These are phyloP conservation scores for Myiotriccus ornatus DNA, from an alignment of 2,797 vertebrate species.

Conservation along the genomic window DNA sequence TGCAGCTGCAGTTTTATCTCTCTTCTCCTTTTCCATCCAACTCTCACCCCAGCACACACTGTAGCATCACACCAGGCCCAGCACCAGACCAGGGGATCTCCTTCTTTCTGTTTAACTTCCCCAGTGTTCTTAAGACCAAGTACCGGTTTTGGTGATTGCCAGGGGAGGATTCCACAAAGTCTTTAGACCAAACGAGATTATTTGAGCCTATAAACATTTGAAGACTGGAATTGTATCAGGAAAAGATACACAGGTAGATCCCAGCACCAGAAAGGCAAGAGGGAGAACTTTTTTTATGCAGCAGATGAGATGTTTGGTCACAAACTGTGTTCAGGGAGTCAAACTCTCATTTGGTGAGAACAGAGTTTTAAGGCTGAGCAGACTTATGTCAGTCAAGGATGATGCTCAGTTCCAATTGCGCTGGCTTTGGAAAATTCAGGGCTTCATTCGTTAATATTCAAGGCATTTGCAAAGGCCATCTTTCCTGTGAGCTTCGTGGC, in stretches of 20 bases:
- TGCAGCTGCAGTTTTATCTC: not conserved
- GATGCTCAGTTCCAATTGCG: not conserved
- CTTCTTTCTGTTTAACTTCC: not conserved
- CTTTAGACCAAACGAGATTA: not conserved
- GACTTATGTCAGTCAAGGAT: not conserved
- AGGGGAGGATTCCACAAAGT: not conserved
- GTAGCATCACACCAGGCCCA: not conserved
- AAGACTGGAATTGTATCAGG: not conserved
- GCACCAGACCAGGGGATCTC: not conserved
- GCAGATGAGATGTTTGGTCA: not conserved
- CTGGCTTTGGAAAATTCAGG: not conserved
- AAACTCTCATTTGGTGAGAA: not conserved
- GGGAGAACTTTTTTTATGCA: not conserved
- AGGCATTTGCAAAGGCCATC: not conserved
- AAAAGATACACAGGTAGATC: not conserved
- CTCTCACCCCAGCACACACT: not conserved
- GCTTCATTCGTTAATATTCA: slow-evolving; percentile 2
- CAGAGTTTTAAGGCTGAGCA: not conserved
- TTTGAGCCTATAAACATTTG: not conserved
- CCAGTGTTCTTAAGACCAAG: not conserved
- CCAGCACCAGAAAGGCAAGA: not conserved
- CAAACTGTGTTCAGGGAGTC: not conserved
- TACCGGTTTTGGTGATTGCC: not conserved
- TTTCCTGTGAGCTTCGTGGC: not conserved
- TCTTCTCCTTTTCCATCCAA: not conserved